A percentile compares a stretch with the other conserved stretches of the same genome.
phyloP scores from a whole-genome alignment of 2,888 invertebrate species.

The Koerneria pararmatus region DNA sequence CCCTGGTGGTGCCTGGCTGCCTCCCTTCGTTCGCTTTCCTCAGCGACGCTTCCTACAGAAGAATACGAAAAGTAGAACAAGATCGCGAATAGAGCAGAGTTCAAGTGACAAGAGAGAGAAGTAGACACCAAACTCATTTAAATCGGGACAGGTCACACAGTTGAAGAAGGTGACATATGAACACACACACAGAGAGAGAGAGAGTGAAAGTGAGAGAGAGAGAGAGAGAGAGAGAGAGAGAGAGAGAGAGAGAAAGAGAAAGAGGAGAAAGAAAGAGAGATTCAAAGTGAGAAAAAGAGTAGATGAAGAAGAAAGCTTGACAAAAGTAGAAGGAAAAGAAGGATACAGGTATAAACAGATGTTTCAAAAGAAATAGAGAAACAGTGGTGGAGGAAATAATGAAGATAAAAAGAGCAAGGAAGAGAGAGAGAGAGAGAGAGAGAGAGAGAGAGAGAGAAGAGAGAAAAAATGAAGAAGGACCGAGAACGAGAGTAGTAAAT shows the following conservation, averaged over 20 bases:
- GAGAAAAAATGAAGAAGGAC: conserved; percentile 1
- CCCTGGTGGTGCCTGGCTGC: no score
- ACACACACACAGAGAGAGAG: conserved; percentile 11
- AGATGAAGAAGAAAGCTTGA: no score
- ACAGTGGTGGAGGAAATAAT: neutral
- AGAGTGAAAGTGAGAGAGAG: neutral
- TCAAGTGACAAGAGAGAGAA: no score
- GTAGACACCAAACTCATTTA: no score
- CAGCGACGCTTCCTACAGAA: no score
- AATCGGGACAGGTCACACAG: no score
- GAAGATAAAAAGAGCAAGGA: neutral
- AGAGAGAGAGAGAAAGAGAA: neutral
- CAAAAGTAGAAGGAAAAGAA: no score
- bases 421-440: neutral
- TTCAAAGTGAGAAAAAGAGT: no score
- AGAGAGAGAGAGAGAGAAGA: neutral
- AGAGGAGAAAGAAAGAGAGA: neutral
- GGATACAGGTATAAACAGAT: neutral
- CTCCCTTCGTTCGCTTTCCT: no score
- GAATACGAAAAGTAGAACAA: no score
- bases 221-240: neutral
- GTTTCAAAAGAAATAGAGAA: neutral
- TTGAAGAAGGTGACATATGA: no score
- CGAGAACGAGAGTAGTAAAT: neutral
- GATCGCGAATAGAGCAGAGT: no score